phyloP scores from a whole-genome alignment of 2,888 invertebrate species.

The Conistra vaccinii region DNA sequence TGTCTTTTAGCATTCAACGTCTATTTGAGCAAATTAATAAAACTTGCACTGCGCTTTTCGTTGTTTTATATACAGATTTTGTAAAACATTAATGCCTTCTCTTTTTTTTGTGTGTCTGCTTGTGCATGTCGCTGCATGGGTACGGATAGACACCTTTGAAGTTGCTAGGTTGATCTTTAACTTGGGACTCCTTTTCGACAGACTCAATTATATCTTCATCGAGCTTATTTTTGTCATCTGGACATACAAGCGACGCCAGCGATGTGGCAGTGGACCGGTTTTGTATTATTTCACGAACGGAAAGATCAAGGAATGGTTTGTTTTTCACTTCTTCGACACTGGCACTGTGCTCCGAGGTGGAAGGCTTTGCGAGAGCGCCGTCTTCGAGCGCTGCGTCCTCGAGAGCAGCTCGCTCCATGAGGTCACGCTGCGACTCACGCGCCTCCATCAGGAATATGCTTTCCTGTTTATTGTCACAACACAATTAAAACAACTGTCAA shows the following conservation, averaged over 20 bases:
- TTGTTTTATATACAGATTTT: slow-evolving; percentile 2
- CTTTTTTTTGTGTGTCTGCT: slow-evolving; percentile 49
- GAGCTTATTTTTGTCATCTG: slow-evolving; percentile 80
- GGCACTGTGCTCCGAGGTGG: slow-evolving; percentile 24
- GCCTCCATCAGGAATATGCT: slow-evolving; percentile 96
- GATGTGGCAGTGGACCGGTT: slow-evolving; percentile 90
- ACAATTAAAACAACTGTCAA: slow-evolving; percentile 32
- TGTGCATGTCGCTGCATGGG: slow-evolving; percentile 76
- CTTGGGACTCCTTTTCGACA: slow-evolving; percentile 81
- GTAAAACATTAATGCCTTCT: slow-evolving; percentile 34
- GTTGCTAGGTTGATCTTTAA: slow-evolving; percentile 79
- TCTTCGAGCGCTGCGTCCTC: slow-evolving; percentile 75
- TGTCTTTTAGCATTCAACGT: neutral
- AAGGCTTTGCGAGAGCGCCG: slow-evolving; percentile 49
- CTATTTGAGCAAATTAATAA: slow-evolving; percentile 28
- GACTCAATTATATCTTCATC: slow-evolving; percentile 75
- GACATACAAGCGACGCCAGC: slow-evolving; percentile 88
- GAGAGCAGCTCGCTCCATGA: slow-evolving; percentile 85
- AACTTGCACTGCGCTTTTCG: neutral
- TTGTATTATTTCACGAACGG: slow-evolving; percentile 72
- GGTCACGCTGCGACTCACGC: slow-evolving; percentile 93
- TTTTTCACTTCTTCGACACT: slow-evolving; percentile 6
- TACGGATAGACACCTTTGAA: slow-evolving; percentile 79
- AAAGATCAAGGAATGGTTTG: slow-evolving; percentile 78
- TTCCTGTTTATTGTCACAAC: slow-evolving; percentile 88